Percentiles rank a stretch among this genome's conserved stretches.
Conservation (phyloP, 2,888 invertebrate genomes). For the Dryadula phaetusa region DNA sequence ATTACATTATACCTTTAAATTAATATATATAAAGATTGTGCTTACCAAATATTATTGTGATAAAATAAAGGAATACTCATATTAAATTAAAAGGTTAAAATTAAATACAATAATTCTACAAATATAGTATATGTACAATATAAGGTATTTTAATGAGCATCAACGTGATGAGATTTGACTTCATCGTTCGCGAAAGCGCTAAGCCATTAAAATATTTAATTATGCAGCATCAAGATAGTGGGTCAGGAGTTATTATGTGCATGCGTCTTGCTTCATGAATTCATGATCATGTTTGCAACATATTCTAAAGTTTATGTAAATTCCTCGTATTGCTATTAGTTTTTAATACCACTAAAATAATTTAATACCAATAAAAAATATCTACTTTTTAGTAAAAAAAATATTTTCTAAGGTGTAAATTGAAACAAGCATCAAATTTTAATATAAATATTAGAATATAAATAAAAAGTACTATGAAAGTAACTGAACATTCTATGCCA, state of each 20-base stretch:
- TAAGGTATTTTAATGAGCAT: background rate
- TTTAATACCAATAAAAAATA: no score
- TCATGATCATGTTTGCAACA: constrained; percentile 2
- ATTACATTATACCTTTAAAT: no score
- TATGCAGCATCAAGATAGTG: constrained; percentile 4
- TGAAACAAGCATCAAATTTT: no score
- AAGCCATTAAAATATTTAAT: constrained; percentile 8
- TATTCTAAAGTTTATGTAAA: background rate
- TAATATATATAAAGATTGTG: no score
- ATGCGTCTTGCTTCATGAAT: constrained; percentile 7
- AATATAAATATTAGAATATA: no score
- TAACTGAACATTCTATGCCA: background rate
- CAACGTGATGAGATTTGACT: background rate
- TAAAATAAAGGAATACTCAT: background rate
- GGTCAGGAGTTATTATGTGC: constrained; percentile 11
- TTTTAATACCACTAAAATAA: no score
- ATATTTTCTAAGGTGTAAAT: no score
- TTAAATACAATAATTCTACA: background rate
- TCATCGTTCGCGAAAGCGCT: constrained; percentile 8
- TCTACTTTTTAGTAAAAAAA: no score
- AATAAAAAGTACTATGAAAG: background rate
- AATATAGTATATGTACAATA: background rate
- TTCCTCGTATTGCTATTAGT: background rate
- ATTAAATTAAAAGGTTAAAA: constrained; percentile 2
- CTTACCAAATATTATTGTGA: constrained; percentile 9